Evolutionary conservation across 2,797 vertebrate species (phyloP).

Genomic region (Urocyon cinereoargenteus): DNA sequence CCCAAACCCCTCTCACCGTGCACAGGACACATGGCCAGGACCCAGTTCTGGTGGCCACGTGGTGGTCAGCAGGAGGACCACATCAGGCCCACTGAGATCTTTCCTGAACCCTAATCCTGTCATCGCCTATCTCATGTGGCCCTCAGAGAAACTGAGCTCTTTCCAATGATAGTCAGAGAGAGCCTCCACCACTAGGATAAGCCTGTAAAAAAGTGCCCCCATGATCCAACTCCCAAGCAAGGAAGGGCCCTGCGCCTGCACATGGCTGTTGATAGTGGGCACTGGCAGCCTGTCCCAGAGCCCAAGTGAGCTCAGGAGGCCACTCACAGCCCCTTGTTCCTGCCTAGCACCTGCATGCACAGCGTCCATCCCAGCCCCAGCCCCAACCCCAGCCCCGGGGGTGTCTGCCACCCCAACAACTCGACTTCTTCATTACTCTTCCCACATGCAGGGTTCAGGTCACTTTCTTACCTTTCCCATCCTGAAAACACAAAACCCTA

Average conservation of each 20-base stretch:
- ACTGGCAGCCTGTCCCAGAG: not conserved
- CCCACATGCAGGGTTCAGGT: not conserved
- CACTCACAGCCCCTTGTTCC: not conserved
- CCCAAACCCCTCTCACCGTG: rapidly evolving
- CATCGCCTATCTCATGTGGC: not conserved
- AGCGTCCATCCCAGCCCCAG: not conserved
- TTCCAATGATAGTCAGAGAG: too few species aligned
- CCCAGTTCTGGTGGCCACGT: rapidly evolving
- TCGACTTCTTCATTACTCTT: not conserved
- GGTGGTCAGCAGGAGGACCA: not conserved
- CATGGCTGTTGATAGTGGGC: rapidly evolving
- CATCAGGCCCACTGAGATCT: not conserved
- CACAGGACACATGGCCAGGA: not conserved
- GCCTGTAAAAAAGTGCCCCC: not conserved
- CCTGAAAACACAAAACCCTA: not conserved
- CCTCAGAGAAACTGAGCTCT: not conserved
- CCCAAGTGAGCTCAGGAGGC: not conserved
- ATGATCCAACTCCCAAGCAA: not conserved
- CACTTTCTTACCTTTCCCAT: not conserved
- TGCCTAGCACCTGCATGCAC: not conserved
- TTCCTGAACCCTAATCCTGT: too few species aligned
- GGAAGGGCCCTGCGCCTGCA: rapidly evolving
- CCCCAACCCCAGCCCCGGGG: not conserved
- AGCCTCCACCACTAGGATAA: not conserved
- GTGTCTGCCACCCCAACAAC: too few species aligned